A percentile compares a stretch with the other conserved stretches of the same genome.
Conservation (phyloP, 2,113 vertebrate species). For the Vidua chalybeata region DNA sequence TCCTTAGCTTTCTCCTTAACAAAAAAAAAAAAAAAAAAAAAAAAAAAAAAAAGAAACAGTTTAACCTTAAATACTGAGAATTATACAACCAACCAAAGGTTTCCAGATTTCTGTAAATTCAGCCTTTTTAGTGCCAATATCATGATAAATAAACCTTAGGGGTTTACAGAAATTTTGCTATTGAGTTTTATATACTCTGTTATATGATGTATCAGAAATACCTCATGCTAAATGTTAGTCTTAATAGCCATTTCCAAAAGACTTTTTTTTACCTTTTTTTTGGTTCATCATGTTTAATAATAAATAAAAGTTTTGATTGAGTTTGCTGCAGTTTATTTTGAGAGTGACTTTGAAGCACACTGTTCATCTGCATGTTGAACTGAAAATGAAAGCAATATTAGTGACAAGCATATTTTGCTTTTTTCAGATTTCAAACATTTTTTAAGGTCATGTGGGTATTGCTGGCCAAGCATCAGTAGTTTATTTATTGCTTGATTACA, state of each 20-base stretch:
- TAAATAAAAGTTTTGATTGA: conserved; percentile 4
- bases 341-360: conserved; percentile 2
- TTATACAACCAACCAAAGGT: not conserved
- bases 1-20: not conserved
- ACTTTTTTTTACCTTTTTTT: not conserved
- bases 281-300: not conserved
- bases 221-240: not conserved
- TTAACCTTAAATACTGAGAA: not conserved
- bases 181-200: not conserved
- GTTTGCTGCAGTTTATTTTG: not conserved
- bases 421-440: conserved; percentile 33
- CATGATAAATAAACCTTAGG: not conserved
- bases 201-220: not conserved
- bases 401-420: not conserved
- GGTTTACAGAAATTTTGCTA: not conserved
- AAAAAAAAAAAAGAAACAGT: not conserved
- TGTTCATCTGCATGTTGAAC: not conserved
- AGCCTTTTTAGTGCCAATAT: not conserved
- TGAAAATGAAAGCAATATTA: not conserved
- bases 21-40: not conserved
- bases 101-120: not conserved
- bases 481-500: conserved; percentile 54
- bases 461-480: conserved; percentile 21
- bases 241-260: not conserved
- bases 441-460: conserved; percentile 6